Evolutionary conservation across 2,888 invertebrate genomes (phyloP), one percentile per base, ranked within the genome.

Genomic region (Leptopterna dolabrata): DNA sequence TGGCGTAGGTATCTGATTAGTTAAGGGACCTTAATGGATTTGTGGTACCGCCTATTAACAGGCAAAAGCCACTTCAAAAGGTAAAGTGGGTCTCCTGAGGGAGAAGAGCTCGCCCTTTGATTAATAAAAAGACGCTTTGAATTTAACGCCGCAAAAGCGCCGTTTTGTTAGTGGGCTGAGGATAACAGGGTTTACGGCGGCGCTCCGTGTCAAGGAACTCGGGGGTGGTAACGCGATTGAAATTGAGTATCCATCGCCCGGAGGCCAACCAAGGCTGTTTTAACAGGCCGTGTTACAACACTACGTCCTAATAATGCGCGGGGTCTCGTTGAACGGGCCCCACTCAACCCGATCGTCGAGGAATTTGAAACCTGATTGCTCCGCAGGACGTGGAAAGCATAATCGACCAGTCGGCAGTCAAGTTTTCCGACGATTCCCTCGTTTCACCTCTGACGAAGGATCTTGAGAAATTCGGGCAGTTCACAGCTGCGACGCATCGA

Each of bases 341-440:
- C 83, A 83, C 70, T 83, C 70, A 70, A 41, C 36, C 83, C 43
- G 70, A 41, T 70, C 70, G 63, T 19, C 36, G 16, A 36, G 41
- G 41, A 83, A 70, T 83, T 83, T 83, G 70, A 83, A 83, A 83
- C 83, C 70, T 83, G 83, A 83, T 83, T 83, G 83, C 83, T 36
- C 83, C 0, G 24, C 63, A 70, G 27, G 51, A 83, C 83, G 83
- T 83, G 83, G 30, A 36, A n/a, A 11, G 83, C 19, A 24, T 83
- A n/a, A 4, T 19, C 27, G 45, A 78, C 27, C 45, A 45, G 41
- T 36, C 36, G n/a, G 13, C 27, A 7, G 63, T 11, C 9, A 24
- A 16, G 9, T 24, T 13, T 19, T 24, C 63, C 36, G 0, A 0
- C 4, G 16, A 73, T 19, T 73, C 36, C 73, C 36, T 73, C 36